Conservation (phyloP, 2,113 vertebrate species). For the Diphyllodes magnificus region DNA sequence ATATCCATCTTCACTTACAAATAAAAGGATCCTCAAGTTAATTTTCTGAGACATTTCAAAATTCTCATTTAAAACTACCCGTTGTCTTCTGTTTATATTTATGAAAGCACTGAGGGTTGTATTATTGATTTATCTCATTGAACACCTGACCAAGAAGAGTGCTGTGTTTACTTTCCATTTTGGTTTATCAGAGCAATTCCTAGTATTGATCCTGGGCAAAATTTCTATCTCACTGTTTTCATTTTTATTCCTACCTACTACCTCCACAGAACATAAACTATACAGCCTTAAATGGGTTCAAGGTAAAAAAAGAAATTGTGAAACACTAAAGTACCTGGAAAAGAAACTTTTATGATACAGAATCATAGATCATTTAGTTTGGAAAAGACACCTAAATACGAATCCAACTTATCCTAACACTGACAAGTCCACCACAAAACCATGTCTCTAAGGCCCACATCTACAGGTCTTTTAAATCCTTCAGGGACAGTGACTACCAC, state of each 20-base stretch:
- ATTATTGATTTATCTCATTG: not conserved
- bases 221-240: not conserved
- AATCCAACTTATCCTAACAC: not conserved
- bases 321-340: not conserved
- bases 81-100: not conserved
- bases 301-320: not conserved
- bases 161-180: not conserved
- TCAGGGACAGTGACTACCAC: fast-evolving
- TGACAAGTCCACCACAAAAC: not conserved
- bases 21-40: not conserved
- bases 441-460: not conserved
- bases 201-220: not conserved
- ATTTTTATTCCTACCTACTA: not conserved
- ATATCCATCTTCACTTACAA: not conserved
- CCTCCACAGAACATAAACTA: not conserved
- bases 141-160: not conserved
- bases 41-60: not conserved
- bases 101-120: not conserved
- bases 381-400: not conserved
- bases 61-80: not conserved
- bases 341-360: not conserved
- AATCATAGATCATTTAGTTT: not conserved
- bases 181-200: not conserved
- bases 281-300: not conserved
- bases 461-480: not conserved